Conservation (phyloP, 2,113 vertebrate species). For the Athene cunicularia region DNA sequence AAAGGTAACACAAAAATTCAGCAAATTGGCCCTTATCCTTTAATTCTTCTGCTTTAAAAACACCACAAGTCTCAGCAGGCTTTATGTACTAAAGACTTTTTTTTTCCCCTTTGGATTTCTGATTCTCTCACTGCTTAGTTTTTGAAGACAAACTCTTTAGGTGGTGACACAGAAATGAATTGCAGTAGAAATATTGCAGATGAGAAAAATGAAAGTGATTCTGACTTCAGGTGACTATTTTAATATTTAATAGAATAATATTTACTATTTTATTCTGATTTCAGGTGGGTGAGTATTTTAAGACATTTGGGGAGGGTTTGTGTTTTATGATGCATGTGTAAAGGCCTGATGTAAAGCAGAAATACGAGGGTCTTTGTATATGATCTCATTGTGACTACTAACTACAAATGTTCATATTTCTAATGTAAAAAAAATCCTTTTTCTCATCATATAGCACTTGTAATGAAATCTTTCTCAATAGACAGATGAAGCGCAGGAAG, state of each 20-base stretch:
- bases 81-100: not conserved
- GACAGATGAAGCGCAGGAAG: not conserved
- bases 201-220: not conserved
- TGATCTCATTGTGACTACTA: not conserved
- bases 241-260: not conserved
- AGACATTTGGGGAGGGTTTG: not conserved
- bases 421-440: not conserved
- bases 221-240: not conserved
- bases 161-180: not conserved
- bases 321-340: not conserved
- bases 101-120: not conserved
- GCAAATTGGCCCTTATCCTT: constrained; percentile 18
- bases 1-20: not conserved
- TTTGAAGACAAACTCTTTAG: not conserved
- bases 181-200: not conserved
- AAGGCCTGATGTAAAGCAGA: not conserved
- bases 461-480: not conserved
- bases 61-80: not conserved
- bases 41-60: constrained; percentile 3
- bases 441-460: not conserved
- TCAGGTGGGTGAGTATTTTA: not conserved
- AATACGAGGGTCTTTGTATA: not conserved
- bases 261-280: not conserved
- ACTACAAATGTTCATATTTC: not conserved
- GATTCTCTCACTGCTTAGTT: not conserved